Percentiles rank a stretch among this genome's conserved stretches.
Conservation (phyloP, 2,888 invertebrate genomes). For the Pseudococcus viburni region DNA sequence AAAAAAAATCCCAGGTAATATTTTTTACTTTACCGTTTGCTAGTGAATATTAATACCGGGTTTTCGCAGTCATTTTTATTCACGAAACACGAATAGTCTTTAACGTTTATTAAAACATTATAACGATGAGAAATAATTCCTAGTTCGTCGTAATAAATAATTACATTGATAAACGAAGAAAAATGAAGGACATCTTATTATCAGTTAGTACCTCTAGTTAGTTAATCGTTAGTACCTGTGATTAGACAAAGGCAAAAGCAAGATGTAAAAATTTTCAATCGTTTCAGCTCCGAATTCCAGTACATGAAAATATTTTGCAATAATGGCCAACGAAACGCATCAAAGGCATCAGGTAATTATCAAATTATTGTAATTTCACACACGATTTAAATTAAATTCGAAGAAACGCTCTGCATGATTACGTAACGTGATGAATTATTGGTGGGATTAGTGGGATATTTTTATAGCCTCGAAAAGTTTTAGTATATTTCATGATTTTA, state of each 20-base stretch:
- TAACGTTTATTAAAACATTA: conserved; percentile 1
- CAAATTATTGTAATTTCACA: background rate
- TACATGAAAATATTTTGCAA: background rate
- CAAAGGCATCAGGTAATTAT: conserved; percentile 37
- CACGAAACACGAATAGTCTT: conserved; percentile 14
- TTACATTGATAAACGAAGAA: conserved; percentile 38
- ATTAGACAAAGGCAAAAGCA: background rate
- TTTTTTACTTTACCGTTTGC: background rate
- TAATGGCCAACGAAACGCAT: conserved; percentile 28
- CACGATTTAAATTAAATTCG: background rate
- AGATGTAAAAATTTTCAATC: conserved; percentile 10
- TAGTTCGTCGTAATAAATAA: conserved; percentile 37
- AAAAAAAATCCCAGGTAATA: conserved; percentile 23
- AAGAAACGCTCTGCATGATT: background rate
- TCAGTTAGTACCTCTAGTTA: background rate
- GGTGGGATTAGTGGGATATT: background rate
- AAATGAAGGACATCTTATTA: conserved; percentile 53
- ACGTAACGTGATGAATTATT: conserved; percentile 4
- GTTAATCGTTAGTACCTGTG: conserved; percentile 18
- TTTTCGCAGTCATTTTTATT: background rate
- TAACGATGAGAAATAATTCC: conserved; percentile 14
- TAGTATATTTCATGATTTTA: too few relatives aligned
- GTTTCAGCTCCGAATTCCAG: background rate
- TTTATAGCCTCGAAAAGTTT: too few relatives aligned
- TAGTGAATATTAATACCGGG: background rate